Evolutionary conservation across 2,797 vertebrate genomes (phyloP).

Genomic region (Halcyon smyrnensis): DNA sequence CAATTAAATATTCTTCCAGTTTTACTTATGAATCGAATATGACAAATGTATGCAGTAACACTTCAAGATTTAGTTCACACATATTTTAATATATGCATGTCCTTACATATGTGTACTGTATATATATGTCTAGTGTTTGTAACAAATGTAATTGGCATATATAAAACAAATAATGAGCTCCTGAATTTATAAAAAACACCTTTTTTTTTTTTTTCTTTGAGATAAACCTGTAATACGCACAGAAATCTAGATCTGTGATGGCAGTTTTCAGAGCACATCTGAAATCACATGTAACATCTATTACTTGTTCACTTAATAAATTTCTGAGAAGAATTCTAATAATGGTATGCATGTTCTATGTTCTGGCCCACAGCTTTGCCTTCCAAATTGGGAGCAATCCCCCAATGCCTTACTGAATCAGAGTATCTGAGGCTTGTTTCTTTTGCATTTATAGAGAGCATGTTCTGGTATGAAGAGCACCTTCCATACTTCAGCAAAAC

Average conservation of each 20-base stretch:
- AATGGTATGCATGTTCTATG: background rate
- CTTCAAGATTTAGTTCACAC: background rate
- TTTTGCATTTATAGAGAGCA: constrained; percentile 73
- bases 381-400: constrained; percentile 6
- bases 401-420: background rate
- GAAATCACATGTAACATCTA: background rate
- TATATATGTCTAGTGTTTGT: background rate
- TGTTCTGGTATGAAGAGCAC: constrained; percentile 68
- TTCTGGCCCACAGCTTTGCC: constrained; percentile 6
- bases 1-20: background rate
- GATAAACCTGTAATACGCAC: background rate
- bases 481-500: constrained; percentile 74
- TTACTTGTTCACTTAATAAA: background rate
- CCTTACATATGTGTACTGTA: background rate
- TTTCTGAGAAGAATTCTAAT: background rate
- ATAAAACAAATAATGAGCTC: background rate
- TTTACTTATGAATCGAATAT: background rate
- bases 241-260: constrained; percentile 45
- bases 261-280: background rate
- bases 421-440: constrained; percentile 74
- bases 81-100: background rate
- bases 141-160: background rate
- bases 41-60: constrained; percentile 30
- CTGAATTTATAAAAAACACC: background rate
- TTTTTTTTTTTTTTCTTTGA: background rate